Percentiles rank a stretch among this genome's conserved stretches.
These are phyloP conservation scores for Pollenia griseotomentosa DNA, from an alignment of 2,888 invertebrate genomes.

Conservation along the genomic window DNA sequence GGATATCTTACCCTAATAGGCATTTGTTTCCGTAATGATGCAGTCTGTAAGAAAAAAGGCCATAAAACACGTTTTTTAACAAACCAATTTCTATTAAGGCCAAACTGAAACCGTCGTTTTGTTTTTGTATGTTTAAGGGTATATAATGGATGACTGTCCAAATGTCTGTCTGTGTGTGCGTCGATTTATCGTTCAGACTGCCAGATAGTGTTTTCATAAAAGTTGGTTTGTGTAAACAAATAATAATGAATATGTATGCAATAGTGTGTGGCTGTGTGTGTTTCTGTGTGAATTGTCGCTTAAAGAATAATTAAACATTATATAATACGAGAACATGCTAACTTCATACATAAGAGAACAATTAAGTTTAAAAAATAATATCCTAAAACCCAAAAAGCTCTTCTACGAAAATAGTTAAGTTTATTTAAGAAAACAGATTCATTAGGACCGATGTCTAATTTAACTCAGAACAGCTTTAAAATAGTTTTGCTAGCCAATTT, in stretches of 20 bases:
- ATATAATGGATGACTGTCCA: conserved; percentile 46
- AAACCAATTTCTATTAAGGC: conserved; percentile 69
- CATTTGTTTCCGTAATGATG: conserved; percentile 81
- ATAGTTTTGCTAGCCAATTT: too few relatives aligned
- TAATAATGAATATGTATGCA: too few relatives aligned
- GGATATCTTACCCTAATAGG: conserved; percentile 82
- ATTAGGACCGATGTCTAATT: too few relatives aligned
- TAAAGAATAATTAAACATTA: conserved; percentile 49
- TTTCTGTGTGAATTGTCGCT: conserved; percentile 14
- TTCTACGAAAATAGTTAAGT: too few relatives aligned
- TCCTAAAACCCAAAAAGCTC: too few relatives aligned
- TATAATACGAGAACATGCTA: not conserved
- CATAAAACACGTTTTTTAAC: conserved; percentile 73
- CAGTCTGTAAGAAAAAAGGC: conserved; percentile 78
- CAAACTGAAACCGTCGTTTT: conserved; percentile 69
- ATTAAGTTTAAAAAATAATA: not conserved
- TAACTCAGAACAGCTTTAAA: too few relatives aligned
- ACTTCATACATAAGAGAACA: not conserved
- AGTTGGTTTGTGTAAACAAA: not conserved
- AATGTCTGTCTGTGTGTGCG: conserved; percentile 24
- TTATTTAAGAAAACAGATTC: too few relatives aligned
- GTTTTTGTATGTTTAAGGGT: conserved; percentile 46
- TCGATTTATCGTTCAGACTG: conserved; percentile 12
- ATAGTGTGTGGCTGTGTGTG: not conserved
- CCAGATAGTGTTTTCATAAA: conserved; percentile 7